These are phyloP conservation scores for Bemisia tabaci DNA, from an alignment of 1,140 invertebrate genomes.

Conservation along the genomic window DNA sequence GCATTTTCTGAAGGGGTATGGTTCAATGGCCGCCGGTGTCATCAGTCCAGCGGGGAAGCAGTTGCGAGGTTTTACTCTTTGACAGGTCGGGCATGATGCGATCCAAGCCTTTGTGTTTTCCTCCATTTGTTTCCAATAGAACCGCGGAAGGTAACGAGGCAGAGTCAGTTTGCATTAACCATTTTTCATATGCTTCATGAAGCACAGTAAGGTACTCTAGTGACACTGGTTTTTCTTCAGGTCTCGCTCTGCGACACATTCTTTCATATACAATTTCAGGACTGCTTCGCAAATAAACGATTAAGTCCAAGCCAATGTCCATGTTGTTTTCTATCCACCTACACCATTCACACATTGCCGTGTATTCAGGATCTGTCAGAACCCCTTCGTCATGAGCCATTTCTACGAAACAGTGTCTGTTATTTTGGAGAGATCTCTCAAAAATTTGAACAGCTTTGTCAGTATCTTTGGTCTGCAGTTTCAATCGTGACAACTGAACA, in stretches of 20 bases:
- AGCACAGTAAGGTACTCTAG: constrained; percentile 33
- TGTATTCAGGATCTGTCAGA: constrained; percentile 36
- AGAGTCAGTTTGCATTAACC: constrained; percentile 14
- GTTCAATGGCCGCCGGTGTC: not conserved
- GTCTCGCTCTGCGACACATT: constrained; percentile 34
- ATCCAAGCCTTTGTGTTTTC: not conserved
- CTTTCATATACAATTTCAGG: constrained; percentile 37
- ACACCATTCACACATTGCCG: constrained; percentile 38
- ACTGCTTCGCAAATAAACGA: constrained; percentile 39
- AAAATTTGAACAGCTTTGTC: constrained; percentile 34
- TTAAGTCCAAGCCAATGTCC: constrained; percentile 36
- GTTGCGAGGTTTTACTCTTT: not conserved
- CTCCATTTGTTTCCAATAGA: not conserved
- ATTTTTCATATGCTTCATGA: constrained; percentile 26
- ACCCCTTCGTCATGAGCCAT: constrained; percentile 34
- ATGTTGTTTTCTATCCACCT: constrained; percentile 34
- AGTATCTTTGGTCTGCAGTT: constrained; percentile 30
- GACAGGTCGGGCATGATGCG: not conserved
- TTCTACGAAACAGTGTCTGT: constrained; percentile 43
- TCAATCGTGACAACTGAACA: constrained; percentile 38
- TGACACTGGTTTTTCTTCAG: constrained; percentile 34
- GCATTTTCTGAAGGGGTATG: not conserved
- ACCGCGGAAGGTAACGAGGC: too few relatives aligned
- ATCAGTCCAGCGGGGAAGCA: not conserved
- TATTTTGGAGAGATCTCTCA: constrained; percentile 40